A percentile compares a stretch with the other conserved stretches of the same genome.
Conservation (phyloP, 2,113 vertebrate species). For the Choloepus hoffmanni region DNA sequence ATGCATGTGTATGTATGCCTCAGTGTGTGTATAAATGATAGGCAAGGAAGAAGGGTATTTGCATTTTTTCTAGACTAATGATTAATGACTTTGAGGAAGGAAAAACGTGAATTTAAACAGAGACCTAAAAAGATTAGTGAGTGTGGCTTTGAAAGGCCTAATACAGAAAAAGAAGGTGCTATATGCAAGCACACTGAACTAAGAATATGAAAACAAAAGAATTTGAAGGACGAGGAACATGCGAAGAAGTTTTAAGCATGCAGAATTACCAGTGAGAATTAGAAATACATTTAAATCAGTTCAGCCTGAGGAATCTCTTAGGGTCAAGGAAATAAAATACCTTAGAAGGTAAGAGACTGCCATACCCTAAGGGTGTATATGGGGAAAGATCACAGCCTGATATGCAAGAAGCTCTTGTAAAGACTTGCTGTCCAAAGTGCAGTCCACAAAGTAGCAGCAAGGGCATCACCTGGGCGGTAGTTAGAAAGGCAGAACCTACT, state of each 20-base stretch:
- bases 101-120: background rate
- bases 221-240: background rate
- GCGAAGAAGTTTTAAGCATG: background rate
- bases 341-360: background rate
- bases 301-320: conserved; percentile 41
- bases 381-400: too few relatives aligned
- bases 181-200: background rate
- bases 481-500: background rate
- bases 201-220: background rate
- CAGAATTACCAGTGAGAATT: background rate
- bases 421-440: background rate
- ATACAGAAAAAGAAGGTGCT: background rate
- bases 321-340: conserved; percentile 6
- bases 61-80: background rate
- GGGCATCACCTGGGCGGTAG: background rate
- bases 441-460: background rate
- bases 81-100: background rate
- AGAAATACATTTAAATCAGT: conserved; percentile 13
- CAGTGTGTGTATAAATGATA: background rate
- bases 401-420: background rate
- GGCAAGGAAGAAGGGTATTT: background rate
- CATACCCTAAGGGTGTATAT: background rate
- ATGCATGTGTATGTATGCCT: background rate
- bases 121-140: background rate
- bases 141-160: background rate